phyloP scores from a whole-genome alignment of 2,797 vertebrate genomes.

The Calcarius lapponicus region DNA sequence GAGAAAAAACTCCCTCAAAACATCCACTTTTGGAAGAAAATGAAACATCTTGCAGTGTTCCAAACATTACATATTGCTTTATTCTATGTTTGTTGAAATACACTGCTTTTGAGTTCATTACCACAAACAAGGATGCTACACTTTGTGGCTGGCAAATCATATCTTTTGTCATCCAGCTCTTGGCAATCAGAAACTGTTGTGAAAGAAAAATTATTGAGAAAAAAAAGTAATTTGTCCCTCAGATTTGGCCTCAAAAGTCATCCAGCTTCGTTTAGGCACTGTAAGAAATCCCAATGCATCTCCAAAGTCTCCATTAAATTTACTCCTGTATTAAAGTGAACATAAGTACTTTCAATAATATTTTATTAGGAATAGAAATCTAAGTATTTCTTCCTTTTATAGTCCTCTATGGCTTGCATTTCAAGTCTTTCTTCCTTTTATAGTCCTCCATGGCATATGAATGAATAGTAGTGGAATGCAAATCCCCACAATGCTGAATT shows the following conservation, averaged over 20 bases:
- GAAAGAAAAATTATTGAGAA: background rate
- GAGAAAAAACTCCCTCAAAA: background rate
- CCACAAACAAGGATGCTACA: background rate
- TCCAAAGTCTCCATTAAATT: background rate
- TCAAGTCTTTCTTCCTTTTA: background rate
- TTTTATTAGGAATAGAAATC: background rate
- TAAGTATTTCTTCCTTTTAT: background rate
- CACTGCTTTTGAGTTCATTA: background rate
- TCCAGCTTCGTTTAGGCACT: background rate
- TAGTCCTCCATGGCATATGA: background rate
- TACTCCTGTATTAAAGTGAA: background rate
- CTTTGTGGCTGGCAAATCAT: background rate
- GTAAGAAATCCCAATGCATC: background rate
- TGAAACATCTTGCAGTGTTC: slow-evolving; percentile 63
- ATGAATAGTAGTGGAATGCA: background rate
- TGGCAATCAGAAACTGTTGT: background rate
- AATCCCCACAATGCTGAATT: background rate
- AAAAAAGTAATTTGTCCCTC: background rate
- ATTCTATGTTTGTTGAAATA: background rate
- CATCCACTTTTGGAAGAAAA: slow-evolving; percentile 51
- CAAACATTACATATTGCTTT: slow-evolving; percentile 39
- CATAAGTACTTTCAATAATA: background rate
- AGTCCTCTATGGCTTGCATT: background rate
- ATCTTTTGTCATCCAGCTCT: background rate
- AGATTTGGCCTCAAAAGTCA: background rate